These are phyloP conservation scores for Amaurobius ferox DNA, from an alignment of 2,888 invertebrate genomes.

Conservation along the genomic window DNA sequence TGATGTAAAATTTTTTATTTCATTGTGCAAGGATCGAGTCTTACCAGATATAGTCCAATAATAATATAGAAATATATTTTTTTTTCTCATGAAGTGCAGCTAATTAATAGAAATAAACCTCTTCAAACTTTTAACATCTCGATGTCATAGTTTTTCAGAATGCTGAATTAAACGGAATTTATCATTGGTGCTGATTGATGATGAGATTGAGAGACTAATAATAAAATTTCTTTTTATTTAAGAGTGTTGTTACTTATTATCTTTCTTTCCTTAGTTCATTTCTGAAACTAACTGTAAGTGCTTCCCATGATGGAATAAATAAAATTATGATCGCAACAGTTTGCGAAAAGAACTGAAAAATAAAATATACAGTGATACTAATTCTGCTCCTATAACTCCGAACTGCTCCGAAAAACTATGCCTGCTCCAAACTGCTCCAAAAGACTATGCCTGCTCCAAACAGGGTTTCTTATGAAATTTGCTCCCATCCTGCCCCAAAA, in stretches of 20 bases:
- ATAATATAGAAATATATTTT: slow-evolving; percentile 54
- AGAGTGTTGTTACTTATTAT: neutral
- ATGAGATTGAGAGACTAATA: neutral
- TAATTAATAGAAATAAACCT: slow-evolving; percentile 40
- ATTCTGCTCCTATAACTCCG: no score
- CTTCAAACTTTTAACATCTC: slow-evolving; percentile 57
- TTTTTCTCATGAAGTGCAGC: slow-evolving; percentile 53
- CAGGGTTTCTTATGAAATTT: no score
- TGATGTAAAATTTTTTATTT: neutral
- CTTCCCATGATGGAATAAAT: no score
- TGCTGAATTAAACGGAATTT: slow-evolving; percentile 19
- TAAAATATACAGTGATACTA: no score
- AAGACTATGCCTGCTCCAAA: no score
- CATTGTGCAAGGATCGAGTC: slow-evolving; percentile 15
- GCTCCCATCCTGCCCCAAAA: no score
- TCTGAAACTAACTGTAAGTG: no score
- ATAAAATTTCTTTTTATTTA: slow-evolving; percentile 14
- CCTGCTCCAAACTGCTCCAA: no score
- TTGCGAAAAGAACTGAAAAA: no score
- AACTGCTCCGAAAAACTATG: no score
- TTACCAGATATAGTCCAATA: slow-evolving; percentile 42
- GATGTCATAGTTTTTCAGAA: slow-evolving; percentile 64
- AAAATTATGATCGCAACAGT: no score
- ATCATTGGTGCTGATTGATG: slow-evolving; percentile 12
- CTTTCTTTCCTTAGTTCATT: no score